Evolutionary conservation across 2,888 invertebrate genomes (phyloP), one percentile per base, ranked within the genome.

Genomic region (Leucozona laternaria): DNA sequence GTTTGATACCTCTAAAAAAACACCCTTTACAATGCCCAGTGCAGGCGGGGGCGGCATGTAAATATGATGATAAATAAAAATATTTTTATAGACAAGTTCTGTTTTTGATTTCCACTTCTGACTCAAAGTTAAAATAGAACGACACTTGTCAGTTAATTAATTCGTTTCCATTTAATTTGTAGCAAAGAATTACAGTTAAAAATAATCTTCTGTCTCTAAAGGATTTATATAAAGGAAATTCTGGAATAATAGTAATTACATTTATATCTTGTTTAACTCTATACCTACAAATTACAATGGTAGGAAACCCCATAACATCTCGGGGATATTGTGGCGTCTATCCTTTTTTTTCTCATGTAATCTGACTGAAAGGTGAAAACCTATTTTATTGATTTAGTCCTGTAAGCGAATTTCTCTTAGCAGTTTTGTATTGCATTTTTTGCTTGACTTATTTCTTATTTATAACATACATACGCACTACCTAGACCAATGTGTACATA

Each of bases 281-380:
- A 31, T 31, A 8, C 17, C 3, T 45, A 8, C 2, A 10, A 45
- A 43, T n/a, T n/a, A 8, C 2, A 43, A 7, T 43, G n/a, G n/a
- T 45, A 20, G 20, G 1, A 3, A 53, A 53, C n/a, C 3, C 8
- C 15, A n/a, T 53, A 28, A 22, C 22, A 22, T 25, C 7, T 11
- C 37, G 0, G 15, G 37, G 40, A 60, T 34, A 4, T 68, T 20
- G 20, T 20, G 2, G 28, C 25, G 0, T 53, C n/a, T n/a, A 1
- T 31, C 20, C 8, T 53, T 25, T 40, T 70, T 20, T 68, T 4
- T 13, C 70, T 31, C n/a, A 1, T 57, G 31, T 57, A 17, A 57
- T 57, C 57, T 34, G 31, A 31, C 17, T 57, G 11, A 57, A 5
- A 57, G 57, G 57, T 57, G 31, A 57, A 34, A 57, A 31, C 2